A percentile compares a stretch with the other conserved stretches of the same genome.
These are phyloP conservation scores for Sesamia nonagrioides DNA, from an alignment of 1,140 invertebrate genomes.

Conservation along the genomic window DNA sequence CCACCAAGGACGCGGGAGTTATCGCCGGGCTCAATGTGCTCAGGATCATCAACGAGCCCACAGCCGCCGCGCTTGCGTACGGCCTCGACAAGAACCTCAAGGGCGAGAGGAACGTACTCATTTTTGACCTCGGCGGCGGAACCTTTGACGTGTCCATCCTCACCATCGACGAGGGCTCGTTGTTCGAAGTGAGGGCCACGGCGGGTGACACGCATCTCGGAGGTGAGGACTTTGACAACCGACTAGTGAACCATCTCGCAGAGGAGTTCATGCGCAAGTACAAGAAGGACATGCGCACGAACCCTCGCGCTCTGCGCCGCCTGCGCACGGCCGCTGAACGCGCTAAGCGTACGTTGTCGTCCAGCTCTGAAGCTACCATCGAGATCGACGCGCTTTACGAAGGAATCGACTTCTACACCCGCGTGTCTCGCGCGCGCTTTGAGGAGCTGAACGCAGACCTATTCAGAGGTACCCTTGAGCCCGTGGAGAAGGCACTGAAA, in stretches of 20 bases:
- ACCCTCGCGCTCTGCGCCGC: conserved; percentile 87
- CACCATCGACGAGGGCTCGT: conserved; percentile 90
- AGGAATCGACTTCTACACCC: conserved; percentile 86
- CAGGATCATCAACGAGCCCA: conserved; percentile 70
- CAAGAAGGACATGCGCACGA: conserved; percentile 83
- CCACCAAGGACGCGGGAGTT: conserved; percentile 92
- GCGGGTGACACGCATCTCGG: conserved; percentile 88
- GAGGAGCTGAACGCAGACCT: conserved; percentile 60
- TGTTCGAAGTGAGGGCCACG: conserved; percentile 91
- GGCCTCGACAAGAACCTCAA: conserved; percentile 92
- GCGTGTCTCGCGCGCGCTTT: conserved; percentile 82
- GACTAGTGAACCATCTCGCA: conserved; percentile 91
- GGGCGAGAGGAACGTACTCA: conserved; percentile 89
- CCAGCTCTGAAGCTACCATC: conserved; percentile 85
- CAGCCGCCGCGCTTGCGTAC: conserved; percentile 92
- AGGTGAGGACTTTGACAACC: conserved; percentile 94
- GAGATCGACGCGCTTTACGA: conserved; percentile 87
- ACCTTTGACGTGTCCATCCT: conserved; percentile 92
- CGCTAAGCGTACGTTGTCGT: conserved; percentile 87
- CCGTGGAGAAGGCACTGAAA: conserved; percentile 89
- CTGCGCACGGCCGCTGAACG: conserved; percentile 89
- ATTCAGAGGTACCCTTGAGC: conserved; percentile 87
- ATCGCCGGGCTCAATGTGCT: conserved; percentile 79
- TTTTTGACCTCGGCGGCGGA: conserved; percentile 63
- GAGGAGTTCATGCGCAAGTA: conserved; percentile 87